These are phyloP conservation scores for Lasioglossum marginatum DNA, from an alignment of 2,888 invertebrate genomes.

Conservation along the genomic window DNA sequence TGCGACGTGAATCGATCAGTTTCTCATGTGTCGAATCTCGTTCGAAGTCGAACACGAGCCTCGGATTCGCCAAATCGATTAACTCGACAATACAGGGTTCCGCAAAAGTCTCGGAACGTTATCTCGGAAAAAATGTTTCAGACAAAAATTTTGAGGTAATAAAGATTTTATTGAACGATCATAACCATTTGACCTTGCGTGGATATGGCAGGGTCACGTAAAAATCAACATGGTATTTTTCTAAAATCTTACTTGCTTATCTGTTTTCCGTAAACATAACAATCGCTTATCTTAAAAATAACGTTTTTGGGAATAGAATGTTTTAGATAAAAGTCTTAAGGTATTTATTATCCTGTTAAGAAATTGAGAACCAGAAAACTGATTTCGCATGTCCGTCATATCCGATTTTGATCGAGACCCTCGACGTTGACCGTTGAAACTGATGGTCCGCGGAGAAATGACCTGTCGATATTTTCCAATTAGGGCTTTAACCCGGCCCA, in stretches of 20 bases:
- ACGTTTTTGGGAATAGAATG: too few species aligned
- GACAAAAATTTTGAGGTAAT: background rate
- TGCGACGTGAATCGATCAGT: background rate
- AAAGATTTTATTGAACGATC: background rate
- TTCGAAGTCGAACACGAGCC: background rate
- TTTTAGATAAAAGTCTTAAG: too few species aligned
- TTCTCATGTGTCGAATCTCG: background rate
- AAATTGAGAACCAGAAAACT: background rate
- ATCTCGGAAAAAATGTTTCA: background rate
- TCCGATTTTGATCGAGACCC: background rate
- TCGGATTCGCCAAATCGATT: background rate
- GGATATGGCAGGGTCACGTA: background rate
- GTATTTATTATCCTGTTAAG: background rate
- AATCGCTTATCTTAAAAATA: too few species aligned
- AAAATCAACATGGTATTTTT: background rate
- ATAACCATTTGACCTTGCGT: background rate
- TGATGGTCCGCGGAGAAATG: background rate
- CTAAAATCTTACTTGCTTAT: too few species aligned
- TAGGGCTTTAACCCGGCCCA: slow-evolving; percentile 2
- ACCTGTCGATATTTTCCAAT: slow-evolving; percentile 11
- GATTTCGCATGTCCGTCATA: background rate
- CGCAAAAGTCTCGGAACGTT: background rate
- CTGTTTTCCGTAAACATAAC: too few species aligned
- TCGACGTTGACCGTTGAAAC: background rate
- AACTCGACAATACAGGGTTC: background rate